Evolutionary conservation across 2,797 vertebrate genomes (phyloP).

Genomic region (Bufotes viridis): DNA sequence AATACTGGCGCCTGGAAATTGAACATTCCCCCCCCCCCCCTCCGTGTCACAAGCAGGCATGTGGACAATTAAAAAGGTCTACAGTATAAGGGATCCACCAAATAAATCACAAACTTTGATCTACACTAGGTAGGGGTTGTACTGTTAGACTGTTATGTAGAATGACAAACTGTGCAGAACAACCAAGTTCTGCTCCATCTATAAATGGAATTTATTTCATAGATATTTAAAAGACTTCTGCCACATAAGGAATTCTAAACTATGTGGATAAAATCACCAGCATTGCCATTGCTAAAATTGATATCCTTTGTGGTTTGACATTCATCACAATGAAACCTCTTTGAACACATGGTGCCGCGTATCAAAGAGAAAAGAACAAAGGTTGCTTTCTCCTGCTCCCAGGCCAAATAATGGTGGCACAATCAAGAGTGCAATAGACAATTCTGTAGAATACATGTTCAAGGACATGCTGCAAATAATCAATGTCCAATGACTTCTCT

Average conservation of each 20-base stretch:
- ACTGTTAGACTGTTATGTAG: neutral
- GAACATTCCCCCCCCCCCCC: no score
- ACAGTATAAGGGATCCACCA: neutral
- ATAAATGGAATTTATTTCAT: neutral
- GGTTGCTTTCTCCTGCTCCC: constrained; percentile 18
- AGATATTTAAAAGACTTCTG: neutral
- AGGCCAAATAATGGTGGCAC: constrained; percentile 10
- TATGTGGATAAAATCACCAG: neutral
- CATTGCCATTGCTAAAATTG: constrained; percentile 3
- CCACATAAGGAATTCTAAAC: neutral
- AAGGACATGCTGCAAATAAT: constrained; percentile 4
- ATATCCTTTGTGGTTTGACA: constrained; percentile 14
- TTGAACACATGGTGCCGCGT: constrained; percentile 3
- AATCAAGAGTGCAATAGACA: neutral
- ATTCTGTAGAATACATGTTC: neutral
- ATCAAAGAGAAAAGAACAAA: constrained; percentile 20
- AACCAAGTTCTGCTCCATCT: neutral
- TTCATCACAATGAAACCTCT: constrained; percentile 20
- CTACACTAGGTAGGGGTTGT: neutral
- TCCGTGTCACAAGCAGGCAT: no score
- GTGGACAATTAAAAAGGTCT: neutral
- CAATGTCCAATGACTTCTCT: neutral
- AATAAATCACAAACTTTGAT: neutral
- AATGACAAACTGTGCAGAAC: neutral
- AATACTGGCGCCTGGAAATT: no score